These are phyloP conservation scores for Drosophila robusta DNA, from an alignment of 2,888 invertebrate species.

Conservation along the genomic window DNA sequence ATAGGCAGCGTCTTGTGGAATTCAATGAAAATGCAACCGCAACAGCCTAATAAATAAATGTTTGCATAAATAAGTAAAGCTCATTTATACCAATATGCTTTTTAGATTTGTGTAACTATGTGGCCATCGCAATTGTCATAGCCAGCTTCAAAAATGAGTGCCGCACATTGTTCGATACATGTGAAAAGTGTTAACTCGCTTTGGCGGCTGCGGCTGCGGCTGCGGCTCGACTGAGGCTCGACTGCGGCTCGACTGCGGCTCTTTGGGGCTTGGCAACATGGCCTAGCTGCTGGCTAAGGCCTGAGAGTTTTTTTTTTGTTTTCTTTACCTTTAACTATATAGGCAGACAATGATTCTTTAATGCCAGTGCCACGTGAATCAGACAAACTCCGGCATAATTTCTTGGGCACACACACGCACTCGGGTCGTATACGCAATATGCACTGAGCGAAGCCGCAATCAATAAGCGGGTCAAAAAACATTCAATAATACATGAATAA, in stretches of 20 bases:
- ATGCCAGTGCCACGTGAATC: constrained; percentile 49
- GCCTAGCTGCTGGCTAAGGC: constrained; percentile 36
- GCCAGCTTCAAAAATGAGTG: constrained; percentile 38
- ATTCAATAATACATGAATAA: too few relatives aligned
- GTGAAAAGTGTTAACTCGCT: constrained; percentile 69
- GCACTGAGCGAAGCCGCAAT: constrained; percentile 15
- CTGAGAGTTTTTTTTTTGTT: constrained; percentile 39
- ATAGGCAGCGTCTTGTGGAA: too few relatives aligned
- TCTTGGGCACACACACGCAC: constrained; percentile 19
- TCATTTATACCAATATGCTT: neutral
- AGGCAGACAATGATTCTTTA: constrained; percentile 70
- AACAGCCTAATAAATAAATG: neutral
- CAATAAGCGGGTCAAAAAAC: too few relatives aligned
- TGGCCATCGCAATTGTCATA: constrained; percentile 44
- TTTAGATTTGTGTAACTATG: constrained; percentile 13
- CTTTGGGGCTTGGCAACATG: constrained; percentile 16
- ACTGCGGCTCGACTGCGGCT: neutral
- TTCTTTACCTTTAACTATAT: constrained; percentile 3
- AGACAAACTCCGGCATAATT: constrained; percentile 27
- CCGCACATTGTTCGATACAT: constrained; percentile 50
- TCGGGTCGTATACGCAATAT: constrained; percentile 34
- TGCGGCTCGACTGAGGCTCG: neutral
- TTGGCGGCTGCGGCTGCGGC: constrained; percentile 11
- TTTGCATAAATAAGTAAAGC: neutral
- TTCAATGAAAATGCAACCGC: constrained; percentile 3